Evolutionary conservation across 2,113 vertebrate species (phyloP).

Genomic region (Psophia crepitans): DNA sequence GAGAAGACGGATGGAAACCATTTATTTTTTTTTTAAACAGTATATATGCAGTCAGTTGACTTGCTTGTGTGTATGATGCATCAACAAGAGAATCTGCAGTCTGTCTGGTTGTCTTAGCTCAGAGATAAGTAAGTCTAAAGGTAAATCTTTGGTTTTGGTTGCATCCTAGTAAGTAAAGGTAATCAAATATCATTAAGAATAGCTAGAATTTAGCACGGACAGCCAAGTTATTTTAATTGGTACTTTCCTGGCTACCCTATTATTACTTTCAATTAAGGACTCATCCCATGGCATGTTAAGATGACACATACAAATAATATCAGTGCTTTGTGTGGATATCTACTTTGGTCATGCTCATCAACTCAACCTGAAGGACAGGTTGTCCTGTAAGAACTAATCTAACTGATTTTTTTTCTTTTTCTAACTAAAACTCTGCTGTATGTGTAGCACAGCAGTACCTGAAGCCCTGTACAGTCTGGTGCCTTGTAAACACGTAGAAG

Average conservation of each 20-base stretch:
- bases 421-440: background rate
- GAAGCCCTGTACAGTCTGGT: background rate
- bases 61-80: rapidly evolving
- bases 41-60: background rate
- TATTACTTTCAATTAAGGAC: background rate
- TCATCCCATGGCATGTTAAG: background rate
- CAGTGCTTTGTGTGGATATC: background rate
- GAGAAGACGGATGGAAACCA: background rate
- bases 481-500: background rate
- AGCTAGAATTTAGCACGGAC: background rate
- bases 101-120: background rate
- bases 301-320: background rate
- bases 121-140: background rate
- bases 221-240: background rate
- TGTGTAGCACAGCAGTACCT: background rate
- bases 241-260: background rate
- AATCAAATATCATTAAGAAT: background rate
- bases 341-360: background rate
- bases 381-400: background rate
- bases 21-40: background rate
- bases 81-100: background rate
- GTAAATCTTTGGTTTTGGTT: background rate
- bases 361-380: background rate
- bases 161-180: background rate
- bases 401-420: background rate